Conservation (phyloP, 2,797 vertebrate species). For the Pseudotriccus pelzelni region DNA sequence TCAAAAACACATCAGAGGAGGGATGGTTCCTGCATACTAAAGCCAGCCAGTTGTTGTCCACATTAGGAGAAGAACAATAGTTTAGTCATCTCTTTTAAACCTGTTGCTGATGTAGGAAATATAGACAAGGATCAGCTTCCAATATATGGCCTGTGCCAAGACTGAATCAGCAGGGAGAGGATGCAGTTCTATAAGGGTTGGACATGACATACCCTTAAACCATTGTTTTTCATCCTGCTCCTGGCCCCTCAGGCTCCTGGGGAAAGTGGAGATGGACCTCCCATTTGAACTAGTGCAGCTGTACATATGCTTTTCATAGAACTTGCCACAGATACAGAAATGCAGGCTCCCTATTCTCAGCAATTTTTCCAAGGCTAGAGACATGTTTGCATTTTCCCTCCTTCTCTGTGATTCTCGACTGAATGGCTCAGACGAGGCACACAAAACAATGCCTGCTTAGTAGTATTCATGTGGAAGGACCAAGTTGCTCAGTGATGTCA, state of each 20-base stretch:
- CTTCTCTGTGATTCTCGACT: not conserved
- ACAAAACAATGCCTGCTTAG: not conserved
- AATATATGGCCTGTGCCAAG: not conserved
- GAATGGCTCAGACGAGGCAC: not conserved
- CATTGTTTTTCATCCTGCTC: not conserved
- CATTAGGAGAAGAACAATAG: not conserved
- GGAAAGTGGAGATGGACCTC: not conserved
- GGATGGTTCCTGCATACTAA: not conserved
- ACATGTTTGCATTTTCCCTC: not conserved
- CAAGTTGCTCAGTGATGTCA: not conserved
- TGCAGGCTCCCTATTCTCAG: not conserved
- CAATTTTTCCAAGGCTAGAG: not conserved
- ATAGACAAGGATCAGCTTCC: not conserved
- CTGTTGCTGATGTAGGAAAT: not conserved
- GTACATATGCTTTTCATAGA: not conserved
- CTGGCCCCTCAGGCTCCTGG: not conserved
- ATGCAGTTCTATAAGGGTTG: not conserved
- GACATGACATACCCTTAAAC: not conserved
- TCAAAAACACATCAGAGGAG: not conserved
- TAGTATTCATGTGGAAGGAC: not conserved
- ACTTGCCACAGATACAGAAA: not conserved
- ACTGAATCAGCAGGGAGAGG: not conserved
- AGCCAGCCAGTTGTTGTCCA: not conserved
- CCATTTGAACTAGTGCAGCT: not conserved
- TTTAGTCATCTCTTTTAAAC: not conserved